These are phyloP conservation scores for Dryadula phaetusa DNA, from an alignment of 2,888 invertebrate species.

Conservation along the genomic window DNA sequence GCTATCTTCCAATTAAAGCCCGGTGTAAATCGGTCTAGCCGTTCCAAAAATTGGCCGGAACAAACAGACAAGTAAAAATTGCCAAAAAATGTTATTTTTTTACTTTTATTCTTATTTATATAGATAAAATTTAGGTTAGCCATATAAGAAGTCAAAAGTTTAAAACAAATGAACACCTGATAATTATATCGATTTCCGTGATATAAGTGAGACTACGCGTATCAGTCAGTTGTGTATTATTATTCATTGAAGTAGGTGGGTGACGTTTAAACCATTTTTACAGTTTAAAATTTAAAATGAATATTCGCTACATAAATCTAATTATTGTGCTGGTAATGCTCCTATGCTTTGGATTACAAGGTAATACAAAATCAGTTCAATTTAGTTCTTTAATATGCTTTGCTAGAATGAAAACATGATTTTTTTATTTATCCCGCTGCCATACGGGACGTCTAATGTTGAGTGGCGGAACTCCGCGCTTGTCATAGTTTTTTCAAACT, in stretches of 20 bases:
- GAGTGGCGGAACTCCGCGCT: no score
- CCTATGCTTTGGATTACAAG: constrained; percentile 29
- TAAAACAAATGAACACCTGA: background rate
- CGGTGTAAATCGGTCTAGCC: no score
- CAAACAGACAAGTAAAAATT: no score
- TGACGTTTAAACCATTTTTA: constrained; percentile 16
- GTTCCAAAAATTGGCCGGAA: no score
- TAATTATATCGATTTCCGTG: constrained; percentile 23
- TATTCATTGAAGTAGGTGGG: constrained; percentile 27
- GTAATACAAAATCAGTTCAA: background rate
- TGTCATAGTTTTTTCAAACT: background rate
- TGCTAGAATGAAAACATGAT: no score
- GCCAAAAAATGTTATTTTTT: no score
- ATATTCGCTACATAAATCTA: constrained; percentile 26
- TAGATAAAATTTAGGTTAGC: no score
- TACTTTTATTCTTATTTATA: no score
- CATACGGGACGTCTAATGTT: no score
- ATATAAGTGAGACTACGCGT: constrained; percentile 15
- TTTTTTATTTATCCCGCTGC: no score
- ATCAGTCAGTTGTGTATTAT: constrained; percentile 30
- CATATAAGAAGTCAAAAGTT: background rate
- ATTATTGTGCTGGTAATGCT: constrained; percentile 24
- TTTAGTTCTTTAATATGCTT: no score
- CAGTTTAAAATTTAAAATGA: constrained; percentile 27
- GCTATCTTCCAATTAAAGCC: no score